Base-by-base conservation (phyloP, 2,888 invertebrate genomes). In the Caradrina kadenii region DNA sequence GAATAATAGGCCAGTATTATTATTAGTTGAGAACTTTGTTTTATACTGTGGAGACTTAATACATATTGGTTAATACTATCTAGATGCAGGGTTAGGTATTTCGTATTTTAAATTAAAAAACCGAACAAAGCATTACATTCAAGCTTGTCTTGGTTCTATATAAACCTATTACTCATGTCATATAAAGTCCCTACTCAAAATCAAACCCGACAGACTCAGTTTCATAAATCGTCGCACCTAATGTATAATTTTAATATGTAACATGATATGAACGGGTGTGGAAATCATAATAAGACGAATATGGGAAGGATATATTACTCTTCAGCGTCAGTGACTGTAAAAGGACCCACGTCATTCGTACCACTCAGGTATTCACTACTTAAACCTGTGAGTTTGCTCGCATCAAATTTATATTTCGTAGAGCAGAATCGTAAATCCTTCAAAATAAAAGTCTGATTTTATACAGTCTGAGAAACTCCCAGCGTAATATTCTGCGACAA, bases 341-440 rank as follows among this genome's bases (percentile, higher is more conserved):
- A 68, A 72, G 55, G 78, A 87, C 87, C 89, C 86, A 80, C 73
- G 77, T 88, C 87, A 87, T 78, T 68, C 68, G 13, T 73, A 68
- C 72, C 69, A 70, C 75, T 78, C 77, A 75, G 67, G 58, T 66
- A 69, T 63, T 67, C 48, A 52, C 59, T 60, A 60, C 35, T 60
- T 60, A 70, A 66, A 70, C 50, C 65, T 60, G 39, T 26, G 65
- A 50, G 53, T 65, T 63, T 26, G 42, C 71, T 71, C 31, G 53
- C 39, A 42, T 62, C 59, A 61, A 55, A 61, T 69, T 76, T 59
- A 56, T 74, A 62, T 76, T 69, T 52, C 19, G 19, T 45, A 50
- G 19, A 22, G 42, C 17, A 35, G 49, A 69, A 56, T 60, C 63
- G 76, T 75, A 76, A 75, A 80, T 63, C 52, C 45, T 76, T 69